Evolutionary conservation across 2,113 vertebrate genomes (phyloP).

Genomic region (Montifringilla adamsi): DNA sequence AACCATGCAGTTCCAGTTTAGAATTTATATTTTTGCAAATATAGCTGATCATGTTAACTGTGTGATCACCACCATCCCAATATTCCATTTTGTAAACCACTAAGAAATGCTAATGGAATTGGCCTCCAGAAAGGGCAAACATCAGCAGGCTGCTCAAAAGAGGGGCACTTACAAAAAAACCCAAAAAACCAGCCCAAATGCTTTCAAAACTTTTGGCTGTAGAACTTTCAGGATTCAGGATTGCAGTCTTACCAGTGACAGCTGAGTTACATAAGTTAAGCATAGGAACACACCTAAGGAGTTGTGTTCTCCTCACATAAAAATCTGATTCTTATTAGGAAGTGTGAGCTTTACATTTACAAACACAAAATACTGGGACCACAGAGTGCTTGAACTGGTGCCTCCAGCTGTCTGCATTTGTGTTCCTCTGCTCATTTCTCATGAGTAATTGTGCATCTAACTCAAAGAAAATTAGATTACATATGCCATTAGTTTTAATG

Average conservation of each 20-base stretch:
- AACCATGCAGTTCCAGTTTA: not conserved
- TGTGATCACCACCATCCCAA: not conserved
- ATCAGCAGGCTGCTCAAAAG: not conserved
- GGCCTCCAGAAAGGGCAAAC: not conserved
- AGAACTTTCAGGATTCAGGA: not conserved
- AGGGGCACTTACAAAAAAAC: not conserved
- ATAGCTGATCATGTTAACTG: not conserved
- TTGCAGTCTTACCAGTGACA: not conserved
- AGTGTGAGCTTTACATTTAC: not conserved
- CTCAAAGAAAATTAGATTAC: constrained; percentile 9
- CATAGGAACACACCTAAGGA: not conserved
- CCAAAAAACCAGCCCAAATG: not conserved
- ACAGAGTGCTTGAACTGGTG: not conserved
- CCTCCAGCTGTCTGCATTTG: not conserved
- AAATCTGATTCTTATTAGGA: not conserved
- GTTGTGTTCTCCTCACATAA: not conserved
- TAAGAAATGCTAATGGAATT: not conserved
- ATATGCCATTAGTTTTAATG: not conserved
- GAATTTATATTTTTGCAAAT: not conserved
- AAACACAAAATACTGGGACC: not conserved
- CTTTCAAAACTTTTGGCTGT: not conserved
- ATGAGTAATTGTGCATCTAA: not conserved
- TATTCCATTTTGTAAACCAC: not conserved
- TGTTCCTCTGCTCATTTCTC: not conserved
- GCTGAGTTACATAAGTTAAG: not conserved